phyloP scores from a whole-genome alignment of 1,140 invertebrate species.

The Episyrphus balteatus region DNA sequence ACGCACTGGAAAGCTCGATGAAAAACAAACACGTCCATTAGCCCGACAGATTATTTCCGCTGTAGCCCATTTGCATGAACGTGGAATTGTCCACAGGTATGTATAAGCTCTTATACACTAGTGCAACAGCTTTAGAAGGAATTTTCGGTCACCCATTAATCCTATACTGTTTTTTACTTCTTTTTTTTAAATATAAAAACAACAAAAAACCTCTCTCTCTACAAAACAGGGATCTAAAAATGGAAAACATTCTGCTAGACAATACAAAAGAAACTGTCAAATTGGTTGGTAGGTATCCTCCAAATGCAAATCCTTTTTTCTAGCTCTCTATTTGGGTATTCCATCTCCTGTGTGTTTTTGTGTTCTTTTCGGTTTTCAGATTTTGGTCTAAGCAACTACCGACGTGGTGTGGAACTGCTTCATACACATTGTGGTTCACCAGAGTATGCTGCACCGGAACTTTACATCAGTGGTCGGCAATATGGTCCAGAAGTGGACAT shows the following conservation, averaged over 20 bases:
- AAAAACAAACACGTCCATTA: constrained; percentile 44
- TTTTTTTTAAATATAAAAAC: background rate
- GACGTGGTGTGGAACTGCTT: constrained; percentile 40
- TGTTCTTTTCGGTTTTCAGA: constrained; percentile 35
- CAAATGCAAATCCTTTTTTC: background rate
- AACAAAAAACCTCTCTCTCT: constrained; percentile 1
- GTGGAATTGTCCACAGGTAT: constrained; percentile 58
- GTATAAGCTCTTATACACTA: constrained; percentile 17
- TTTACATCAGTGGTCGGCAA: constrained; percentile 48
- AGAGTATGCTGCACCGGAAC: constrained; percentile 64
- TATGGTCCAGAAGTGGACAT: constrained; percentile 66
- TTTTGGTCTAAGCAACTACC: constrained; percentile 61
- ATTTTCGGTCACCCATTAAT: background rate
- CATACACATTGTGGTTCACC: constrained; percentile 63
- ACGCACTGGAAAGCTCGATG: constrained; percentile 46
- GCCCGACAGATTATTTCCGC: constrained; percentile 55
- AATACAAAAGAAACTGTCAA: constrained; percentile 52
- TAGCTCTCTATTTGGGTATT: too few species aligned
- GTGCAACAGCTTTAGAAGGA: background rate
- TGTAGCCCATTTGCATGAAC: constrained; percentile 53
- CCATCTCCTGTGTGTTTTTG: too few species aligned
- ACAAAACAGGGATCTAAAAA: constrained; percentile 60
- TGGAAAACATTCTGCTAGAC: constrained; percentile 65
- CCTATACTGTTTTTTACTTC: background rate
- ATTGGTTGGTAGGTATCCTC: constrained; percentile 53